These are phyloP conservation scores for Colletes gigas DNA, from an alignment of 1,140 invertebrate genomes.

Conservation along the genomic window DNA sequence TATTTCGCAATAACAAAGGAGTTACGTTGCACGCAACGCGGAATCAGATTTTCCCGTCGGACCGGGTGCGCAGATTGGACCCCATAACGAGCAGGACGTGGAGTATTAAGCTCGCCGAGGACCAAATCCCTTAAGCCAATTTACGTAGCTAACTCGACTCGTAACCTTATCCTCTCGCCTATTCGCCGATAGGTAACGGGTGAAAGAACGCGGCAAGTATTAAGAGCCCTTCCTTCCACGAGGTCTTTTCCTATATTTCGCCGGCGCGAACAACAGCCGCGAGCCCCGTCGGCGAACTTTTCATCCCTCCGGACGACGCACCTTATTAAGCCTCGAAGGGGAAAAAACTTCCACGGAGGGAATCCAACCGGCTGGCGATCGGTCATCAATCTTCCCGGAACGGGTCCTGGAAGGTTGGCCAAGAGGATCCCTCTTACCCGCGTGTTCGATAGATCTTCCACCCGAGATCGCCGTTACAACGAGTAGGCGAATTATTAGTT, in stretches of 20 bases:
- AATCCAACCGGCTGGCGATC: conserved; percentile 28
- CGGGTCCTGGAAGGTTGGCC: conserved; percentile 19
- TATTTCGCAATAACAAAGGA: conserved; percentile 20
- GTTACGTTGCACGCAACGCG: background rate
- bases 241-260: conserved; percentile 23
- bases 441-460: too few species aligned
- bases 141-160: conserved; percentile 69
- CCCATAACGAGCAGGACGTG: conserved; percentile 55
- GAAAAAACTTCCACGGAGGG: conserved; percentile 29
- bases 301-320: conserved; percentile 39
- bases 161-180: conserved; percentile 52
- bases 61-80: conserved; percentile 26
- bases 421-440: conserved; percentile 21
- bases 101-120: conserved; percentile 67
- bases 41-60: conserved; percentile 29
- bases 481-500: too few species aligned
- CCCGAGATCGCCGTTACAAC: too few species aligned
- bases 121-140: conserved; percentile 76
- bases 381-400: conserved; percentile 55
- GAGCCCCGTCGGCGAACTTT: conserved; percentile 19
- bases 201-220: conserved; percentile 44
- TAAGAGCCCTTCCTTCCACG: conserved; percentile 16
- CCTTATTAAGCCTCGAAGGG: conserved; percentile 38
- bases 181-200: conserved; percentile 58
- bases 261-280: conserved; percentile 20